Evolutionary conservation across 2,797 vertebrate genomes (phyloP), one percentile per base, ranked within the genome.

Genomic region (Poecile montanus): DNA sequence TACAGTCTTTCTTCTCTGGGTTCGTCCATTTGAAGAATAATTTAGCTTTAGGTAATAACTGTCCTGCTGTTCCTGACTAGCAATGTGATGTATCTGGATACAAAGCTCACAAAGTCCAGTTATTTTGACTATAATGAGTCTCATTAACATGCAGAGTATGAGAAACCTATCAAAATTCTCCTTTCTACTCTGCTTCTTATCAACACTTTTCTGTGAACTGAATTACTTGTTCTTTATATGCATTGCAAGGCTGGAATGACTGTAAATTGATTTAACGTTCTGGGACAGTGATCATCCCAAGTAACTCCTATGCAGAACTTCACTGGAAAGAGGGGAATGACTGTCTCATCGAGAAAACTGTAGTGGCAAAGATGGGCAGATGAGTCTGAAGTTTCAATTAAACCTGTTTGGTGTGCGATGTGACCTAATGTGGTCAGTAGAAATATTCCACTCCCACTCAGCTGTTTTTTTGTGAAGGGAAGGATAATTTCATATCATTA

Each of bases 31-130:
- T 89, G 54, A 83, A 53, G 32, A 88, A 50, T 91, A 57, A 54
- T 90, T 91, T 88, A 36, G 20, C 42, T 77, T 91, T 80, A 65
- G 42, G 12, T 91, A 62, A 80, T 88, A 72, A 27, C 61, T 71
- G 50, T 44, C 76, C 62, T 91, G 54, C 66, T 91, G 54, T 85
- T 79, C 50, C 63, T 88, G n/a, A 34, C 63, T 66, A 60, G n/a
- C 42, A 73, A 16, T 65, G n/a, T 91, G 70, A 40, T 90, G 7
- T 70, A 85, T 85, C 58, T 86, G 40, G 50, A 58, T 84, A 51
- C 44, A 86, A 74, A 94, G 30, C 57, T 93, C 45, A 79, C 30
- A 7, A 61, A 86, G 79, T 87, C 63, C 68, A 58, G 57, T 75
- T 90, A 62, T 62, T 91, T 91, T 53, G 76, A 40, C 42, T 65